phyloP scores from a whole-genome alignment of 2,888 invertebrate species.

The Caenorhabditis afra region DNA sequence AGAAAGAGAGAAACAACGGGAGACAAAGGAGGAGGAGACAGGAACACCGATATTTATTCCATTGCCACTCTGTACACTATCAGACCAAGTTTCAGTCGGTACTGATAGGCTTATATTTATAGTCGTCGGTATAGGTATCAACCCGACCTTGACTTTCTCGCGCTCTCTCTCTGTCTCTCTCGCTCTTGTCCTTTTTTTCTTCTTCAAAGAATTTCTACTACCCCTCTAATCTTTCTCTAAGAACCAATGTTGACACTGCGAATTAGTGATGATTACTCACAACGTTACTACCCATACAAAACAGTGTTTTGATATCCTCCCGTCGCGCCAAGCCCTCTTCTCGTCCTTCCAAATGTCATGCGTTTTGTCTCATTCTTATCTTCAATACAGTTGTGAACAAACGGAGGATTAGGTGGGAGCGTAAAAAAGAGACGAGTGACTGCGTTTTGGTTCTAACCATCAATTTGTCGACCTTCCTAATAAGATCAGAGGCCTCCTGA shows the following conservation, averaged over 20 bases:
- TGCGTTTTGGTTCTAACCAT: slow-evolving; percentile 11
- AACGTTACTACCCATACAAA: slow-evolving; percentile 23
- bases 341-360: slow-evolving; percentile 8
- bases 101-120: slow-evolving; percentile 1
- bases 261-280: slow-evolving; percentile 48
- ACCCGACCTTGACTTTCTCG: too few species aligned
- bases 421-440: slow-evolving; percentile 12
- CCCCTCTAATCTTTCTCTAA: slow-evolving; percentile 30
- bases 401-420: slow-evolving; percentile 24
- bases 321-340: slow-evolving; percentile 24
- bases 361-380: slow-evolving; percentile 24
- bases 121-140: too few species aligned
- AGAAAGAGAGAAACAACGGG: neutral
- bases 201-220: neutral
- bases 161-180: too few species aligned
- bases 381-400: slow-evolving; percentile 3
- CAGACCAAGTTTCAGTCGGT: neutral
- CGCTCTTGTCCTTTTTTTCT: too few species aligned
- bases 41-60: slow-evolving; percentile 27
- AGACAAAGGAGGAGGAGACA: slow-evolving; percentile 17
- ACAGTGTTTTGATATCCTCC: slow-evolving; percentile 33
- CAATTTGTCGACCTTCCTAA: slow-evolving; percentile 45
- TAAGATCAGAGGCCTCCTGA: slow-evolving; percentile 38
- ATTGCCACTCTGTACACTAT: neutral
- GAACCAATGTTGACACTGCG: slow-evolving; percentile 44